Evolutionary conservation across 2,797 vertebrate genomes (phyloP), one percentile per base, ranked within the genome.

Genomic region (Danio tinwini): DNA sequence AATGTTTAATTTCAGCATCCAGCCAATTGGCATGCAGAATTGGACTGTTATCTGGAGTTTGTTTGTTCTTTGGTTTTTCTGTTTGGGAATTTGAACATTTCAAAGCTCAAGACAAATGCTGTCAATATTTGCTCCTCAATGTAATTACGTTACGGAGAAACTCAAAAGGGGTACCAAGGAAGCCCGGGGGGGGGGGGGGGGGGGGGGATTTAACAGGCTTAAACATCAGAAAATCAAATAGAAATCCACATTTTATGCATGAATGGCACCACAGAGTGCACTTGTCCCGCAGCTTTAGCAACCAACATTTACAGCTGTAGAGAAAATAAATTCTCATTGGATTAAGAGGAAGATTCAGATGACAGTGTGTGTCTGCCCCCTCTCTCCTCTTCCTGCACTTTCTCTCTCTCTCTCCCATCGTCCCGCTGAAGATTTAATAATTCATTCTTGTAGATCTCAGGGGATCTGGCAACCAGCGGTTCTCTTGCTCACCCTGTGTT

Each of bases 371-470:
- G 42, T 83, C 16, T 52, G 9, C 47, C 64, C 50, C 58, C 59
- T 45, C n/a, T 39, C 40, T 42, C 12, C 42, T 45, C 14, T 64
- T 52, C 50, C 29, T 40, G n/a, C 21, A 13, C 29, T 47, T 29
- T 29, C 29, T 29, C 37, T 71, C 29, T 78, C 70, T 82, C 58
- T 50, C 45, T 74, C 37, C 63, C 78, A n/a, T 64, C 72, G 63
- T 81, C 80, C 77, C 44, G 9, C 70, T 80, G 69, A 74, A 82
- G 63, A 87, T 83, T 80, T 82, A 83, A 85, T 85, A 84, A 88
- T 84, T 81, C 29, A 55, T 76, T 69, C 61, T 59, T 68, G 56
- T 64, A 29, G 44, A 80, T 76, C 79, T 84, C 73, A 59, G 84
- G 84, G 80, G 84, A 87, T 78, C 68, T 79, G 81, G 77, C 73